phyloP scores from a whole-genome alignment of 2,797 vertebrate species.

The Trematomus bernacchii region DNA sequence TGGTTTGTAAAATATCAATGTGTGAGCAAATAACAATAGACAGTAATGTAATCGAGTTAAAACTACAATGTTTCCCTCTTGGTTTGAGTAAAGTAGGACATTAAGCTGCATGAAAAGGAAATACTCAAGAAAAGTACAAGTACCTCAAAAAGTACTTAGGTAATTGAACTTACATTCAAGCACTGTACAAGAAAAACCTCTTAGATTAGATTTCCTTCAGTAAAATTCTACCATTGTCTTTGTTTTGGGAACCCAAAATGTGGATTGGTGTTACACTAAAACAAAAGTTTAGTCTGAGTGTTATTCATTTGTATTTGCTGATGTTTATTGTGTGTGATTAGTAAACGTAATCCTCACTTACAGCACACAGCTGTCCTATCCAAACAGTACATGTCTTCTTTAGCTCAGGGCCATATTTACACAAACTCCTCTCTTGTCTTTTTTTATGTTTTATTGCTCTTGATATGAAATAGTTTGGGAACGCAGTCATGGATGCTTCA shows the following conservation, averaged over 20 bases:
- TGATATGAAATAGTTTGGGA: slow-evolving; percentile 10
- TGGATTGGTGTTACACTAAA: background rate
- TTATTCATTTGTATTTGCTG: slow-evolving; percentile 8
- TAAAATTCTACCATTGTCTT: too few species aligned
- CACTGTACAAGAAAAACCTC: background rate
- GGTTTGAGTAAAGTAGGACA: background rate
- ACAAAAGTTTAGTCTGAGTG: background rate
- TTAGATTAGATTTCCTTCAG: background rate
- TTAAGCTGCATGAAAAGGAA: background rate
- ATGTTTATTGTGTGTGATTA: slow-evolving; percentile 1
- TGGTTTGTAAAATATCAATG: background rate
- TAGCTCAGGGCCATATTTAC: background rate
- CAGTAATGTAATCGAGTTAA: background rate
- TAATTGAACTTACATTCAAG: background rate
- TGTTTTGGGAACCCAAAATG: background rate
- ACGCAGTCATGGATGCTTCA: slow-evolving; percentile 6
- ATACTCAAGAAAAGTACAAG: background rate
- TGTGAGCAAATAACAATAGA: background rate
- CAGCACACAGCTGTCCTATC: background rate
- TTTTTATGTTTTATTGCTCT: background rate
- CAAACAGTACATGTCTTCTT: background rate
- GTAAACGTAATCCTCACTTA: background rate
- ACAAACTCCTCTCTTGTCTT: background rate
- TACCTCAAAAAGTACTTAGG: background rate
- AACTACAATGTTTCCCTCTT: background rate